Conservation (phyloP, 2,113 vertebrate genomes). For the Chloropsis hardwickii region DNA sequence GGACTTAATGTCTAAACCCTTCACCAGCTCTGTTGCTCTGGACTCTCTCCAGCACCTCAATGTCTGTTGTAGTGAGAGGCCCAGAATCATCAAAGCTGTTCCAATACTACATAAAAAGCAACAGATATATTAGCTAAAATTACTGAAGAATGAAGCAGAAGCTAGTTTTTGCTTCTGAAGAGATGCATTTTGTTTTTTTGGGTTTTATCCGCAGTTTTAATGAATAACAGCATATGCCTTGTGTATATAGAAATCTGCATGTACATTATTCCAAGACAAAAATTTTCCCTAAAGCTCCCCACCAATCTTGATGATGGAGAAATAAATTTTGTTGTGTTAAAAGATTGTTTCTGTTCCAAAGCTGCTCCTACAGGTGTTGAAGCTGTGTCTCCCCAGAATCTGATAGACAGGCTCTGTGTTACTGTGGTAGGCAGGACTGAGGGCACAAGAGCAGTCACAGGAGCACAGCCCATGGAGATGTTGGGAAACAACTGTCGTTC, state of each 20-base stretch:
- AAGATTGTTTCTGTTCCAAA: neutral
- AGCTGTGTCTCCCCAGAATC: neutral
- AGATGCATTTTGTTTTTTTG: neutral
- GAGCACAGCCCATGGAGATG: neutral
- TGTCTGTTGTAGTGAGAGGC: neutral
- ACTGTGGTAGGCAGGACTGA: neutral
- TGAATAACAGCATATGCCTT: neutral
- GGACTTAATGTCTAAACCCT: neutral
- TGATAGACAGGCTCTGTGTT: neutral
- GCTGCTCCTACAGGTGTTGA: neutral
- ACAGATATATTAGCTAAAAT: neutral
- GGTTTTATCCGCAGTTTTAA: neutral
- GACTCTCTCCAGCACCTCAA: neutral
- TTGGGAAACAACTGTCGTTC: neutral
- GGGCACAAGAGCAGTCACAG: neutral
- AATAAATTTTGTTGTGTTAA: neutral
- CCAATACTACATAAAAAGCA: neutral
- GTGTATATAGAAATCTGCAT: neutral
- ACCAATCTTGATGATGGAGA: neutral
- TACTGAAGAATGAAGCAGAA: neutral
- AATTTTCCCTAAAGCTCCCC: neutral
- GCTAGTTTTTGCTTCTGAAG: neutral
- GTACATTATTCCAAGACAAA: neutral
- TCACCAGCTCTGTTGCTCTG: neutral
- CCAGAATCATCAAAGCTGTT: neutral